phyloP scores from a whole-genome alignment of 2,113 vertebrate genomes.

The Isurus oxyrinchus region DNA sequence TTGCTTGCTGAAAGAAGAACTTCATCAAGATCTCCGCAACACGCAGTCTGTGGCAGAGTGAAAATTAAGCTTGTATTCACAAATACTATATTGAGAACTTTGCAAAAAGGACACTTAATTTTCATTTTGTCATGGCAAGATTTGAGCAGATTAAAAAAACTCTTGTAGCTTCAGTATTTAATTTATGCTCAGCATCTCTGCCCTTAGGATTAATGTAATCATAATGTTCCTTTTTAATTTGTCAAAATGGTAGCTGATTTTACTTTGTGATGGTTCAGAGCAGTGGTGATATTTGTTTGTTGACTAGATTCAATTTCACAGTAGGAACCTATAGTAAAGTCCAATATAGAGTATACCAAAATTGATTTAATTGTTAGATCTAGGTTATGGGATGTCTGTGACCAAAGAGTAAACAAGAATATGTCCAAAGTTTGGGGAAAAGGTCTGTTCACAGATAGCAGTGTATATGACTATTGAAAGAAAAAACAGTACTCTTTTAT shows the following conservation, averaged over 20 bases:
- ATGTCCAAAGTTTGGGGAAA: background rate
- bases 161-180: background rate
- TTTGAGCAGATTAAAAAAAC: background rate
- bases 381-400: background rate
- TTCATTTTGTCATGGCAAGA: background rate
- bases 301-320: background rate
- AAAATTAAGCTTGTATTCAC: background rate
- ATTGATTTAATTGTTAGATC: background rate
- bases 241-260: background rate
- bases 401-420: background rate
- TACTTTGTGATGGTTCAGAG: background rate
- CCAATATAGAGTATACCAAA: background rate
- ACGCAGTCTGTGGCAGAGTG: background rate
- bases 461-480: background rate
- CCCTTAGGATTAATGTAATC: background rate
- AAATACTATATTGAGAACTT: background rate
- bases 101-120: background rate
- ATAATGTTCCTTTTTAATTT: background rate
- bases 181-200: background rate
- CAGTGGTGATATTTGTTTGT: background rate
- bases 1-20: background rate
- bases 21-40: background rate
- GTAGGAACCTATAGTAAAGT: background rate
- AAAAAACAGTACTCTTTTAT: background rate
- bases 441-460: background rate